Evolutionary conservation across 2,888 invertebrate genomes (phyloP).

Genomic region (Caenorhabditis becei): DNA sequence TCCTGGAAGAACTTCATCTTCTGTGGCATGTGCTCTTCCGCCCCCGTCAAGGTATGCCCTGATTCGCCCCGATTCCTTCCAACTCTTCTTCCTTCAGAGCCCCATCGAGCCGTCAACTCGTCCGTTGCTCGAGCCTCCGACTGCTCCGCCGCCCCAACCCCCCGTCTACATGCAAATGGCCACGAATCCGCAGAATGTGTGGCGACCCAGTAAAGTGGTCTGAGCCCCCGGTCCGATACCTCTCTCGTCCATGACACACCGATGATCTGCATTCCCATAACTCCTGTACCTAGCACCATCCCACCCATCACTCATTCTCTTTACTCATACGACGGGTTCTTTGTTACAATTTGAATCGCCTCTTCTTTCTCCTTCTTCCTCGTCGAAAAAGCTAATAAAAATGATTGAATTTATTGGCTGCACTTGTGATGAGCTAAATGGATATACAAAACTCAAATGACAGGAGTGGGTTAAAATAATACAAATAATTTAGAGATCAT

Average conservation of each 20-base stretch:
- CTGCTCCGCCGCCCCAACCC: constrained; percentile 70
- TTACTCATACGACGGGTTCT: constrained; percentile 11
- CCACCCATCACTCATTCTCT: constrained; percentile 40
- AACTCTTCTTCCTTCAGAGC: constrained; percentile 8
- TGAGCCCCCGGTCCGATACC: constrained; percentile 14
- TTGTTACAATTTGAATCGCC: not conserved
- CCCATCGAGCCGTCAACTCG: constrained; percentile 61
- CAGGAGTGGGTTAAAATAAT: not conserved
- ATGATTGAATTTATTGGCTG: no score
- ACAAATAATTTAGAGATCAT: constrained; percentile 12
- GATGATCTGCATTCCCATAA: constrained; percentile 47
- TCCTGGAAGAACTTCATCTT: constrained; percentile 69
- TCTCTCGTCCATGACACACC: constrained; percentile 51
- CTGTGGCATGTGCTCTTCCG: constrained; percentile 69
- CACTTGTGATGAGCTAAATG: no score
- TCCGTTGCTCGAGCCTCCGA: constrained; percentile 69
- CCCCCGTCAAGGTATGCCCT: constrained; percentile 61
- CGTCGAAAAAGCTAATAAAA: constrained; percentile 1
- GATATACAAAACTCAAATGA: no score
- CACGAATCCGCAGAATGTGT: constrained; percentile 63
- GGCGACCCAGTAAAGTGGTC: constrained; percentile 69
- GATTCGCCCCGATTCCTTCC: not conserved
- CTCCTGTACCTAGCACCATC: constrained; percentile 31
- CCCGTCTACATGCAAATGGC: constrained; percentile 70
- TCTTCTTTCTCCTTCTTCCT: not conserved